Conservation (phyloP, 2,888 invertebrate genomes). For the Rhyacophila evoluta region DNA sequence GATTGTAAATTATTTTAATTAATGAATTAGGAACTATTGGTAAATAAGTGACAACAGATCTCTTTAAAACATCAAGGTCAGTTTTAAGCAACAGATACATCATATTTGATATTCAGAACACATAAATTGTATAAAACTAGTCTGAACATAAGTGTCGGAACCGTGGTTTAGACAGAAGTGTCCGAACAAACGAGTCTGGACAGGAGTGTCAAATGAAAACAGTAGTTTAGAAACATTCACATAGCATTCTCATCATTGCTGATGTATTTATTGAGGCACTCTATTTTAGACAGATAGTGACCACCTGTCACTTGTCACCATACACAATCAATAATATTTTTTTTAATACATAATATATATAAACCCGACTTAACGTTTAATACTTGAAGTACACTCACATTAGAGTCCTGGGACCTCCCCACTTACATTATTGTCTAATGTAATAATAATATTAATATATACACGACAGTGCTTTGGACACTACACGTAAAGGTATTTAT, state of each 20-base stretch:
- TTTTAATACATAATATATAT: background rate
- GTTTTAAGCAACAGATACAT: no score
- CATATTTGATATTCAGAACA: no score
- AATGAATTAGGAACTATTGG: no score
- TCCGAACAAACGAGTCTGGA: no score
- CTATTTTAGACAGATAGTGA: background rate
- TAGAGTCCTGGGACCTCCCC: background rate
- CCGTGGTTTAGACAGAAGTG: no score
- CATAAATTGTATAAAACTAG: no score
- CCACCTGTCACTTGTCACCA: background rate
- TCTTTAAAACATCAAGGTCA: no score
- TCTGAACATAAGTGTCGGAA: no score
- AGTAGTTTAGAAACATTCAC: background rate
- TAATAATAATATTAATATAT: background rate
- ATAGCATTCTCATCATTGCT: background rate
- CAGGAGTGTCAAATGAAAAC: no score
- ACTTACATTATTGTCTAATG: background rate
- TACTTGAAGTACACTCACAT: conserved; percentile 17
- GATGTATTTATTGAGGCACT: background rate
- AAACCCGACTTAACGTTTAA: conserved; percentile 16
- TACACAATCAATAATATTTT: background rate
- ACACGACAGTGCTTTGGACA: background rate
- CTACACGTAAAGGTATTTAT: conserved; percentile 7
- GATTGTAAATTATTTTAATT: background rate
- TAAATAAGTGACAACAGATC: no score